Percentiles rank a stretch among this genome's conserved stretches.
Evolutionary conservation across 2,113 vertebrate species (phyloP).

Genomic region (Talpa occidentalis): DNA sequence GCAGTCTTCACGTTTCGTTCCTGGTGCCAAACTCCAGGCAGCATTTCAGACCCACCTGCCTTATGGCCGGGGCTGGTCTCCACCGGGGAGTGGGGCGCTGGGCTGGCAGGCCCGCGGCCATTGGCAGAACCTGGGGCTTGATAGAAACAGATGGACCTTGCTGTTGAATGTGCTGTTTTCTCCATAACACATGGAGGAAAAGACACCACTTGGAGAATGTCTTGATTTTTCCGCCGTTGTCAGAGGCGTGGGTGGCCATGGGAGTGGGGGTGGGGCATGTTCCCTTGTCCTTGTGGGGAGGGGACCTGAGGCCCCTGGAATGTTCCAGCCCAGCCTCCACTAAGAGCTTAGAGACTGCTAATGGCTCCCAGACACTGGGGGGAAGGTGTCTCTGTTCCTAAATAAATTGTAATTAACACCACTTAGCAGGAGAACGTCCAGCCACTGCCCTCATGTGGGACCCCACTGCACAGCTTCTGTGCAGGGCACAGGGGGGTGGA

Average conservation of each 20-base stretch:
- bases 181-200: background rate
- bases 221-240: background rate
- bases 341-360: accelerated
- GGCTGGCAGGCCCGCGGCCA: constrained; percentile 53
- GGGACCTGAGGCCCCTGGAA: accelerated
- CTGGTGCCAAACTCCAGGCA: background rate
- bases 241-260: accelerated
- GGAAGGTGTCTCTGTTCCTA: no score
- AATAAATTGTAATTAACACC: background rate
- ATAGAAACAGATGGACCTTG: constrained; percentile 56
- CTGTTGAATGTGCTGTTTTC: background rate
- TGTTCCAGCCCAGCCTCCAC: no score
- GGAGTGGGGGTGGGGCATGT: no score
- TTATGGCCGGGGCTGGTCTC: constrained; percentile 34
- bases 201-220: background rate
- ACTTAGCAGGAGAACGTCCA: background rate
- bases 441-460: accelerated
- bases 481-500: no score
- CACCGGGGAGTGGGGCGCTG: constrained; percentile 29
- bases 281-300: accelerated
- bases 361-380: no score
- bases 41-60: background rate
- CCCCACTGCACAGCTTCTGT: accelerated
- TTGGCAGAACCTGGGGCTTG: constrained; percentile 38
- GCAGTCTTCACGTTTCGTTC: no score